Conservation (phyloP, 1,140 invertebrate species). For the Galendromus occidentalis region DNA sequence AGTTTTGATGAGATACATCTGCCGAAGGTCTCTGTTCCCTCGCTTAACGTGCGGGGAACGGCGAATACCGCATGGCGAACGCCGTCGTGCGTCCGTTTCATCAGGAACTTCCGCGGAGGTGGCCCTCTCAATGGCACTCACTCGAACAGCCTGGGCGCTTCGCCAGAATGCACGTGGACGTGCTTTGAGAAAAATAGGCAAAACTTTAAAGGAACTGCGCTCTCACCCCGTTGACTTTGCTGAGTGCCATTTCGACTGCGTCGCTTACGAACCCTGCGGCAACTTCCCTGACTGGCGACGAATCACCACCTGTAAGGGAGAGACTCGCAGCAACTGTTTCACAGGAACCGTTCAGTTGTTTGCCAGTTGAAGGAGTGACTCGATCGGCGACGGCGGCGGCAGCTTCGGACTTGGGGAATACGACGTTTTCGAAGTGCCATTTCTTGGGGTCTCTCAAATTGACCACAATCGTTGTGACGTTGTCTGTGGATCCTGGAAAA, state of each 20-base stretch:
- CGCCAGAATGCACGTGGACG: no score
- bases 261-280: background rate
- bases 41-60: no score
- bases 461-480: background rate
- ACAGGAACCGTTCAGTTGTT: background rate
- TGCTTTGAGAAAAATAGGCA: no score
- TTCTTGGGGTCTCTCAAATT: constrained; percentile 5
- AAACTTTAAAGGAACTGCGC: no score
- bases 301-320: background rate
- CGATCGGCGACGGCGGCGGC: background rate
- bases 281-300: constrained; percentile 1
- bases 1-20: no score
- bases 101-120: no score
- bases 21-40: no score
- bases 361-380: background rate
- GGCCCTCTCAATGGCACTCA: no score
- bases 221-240: background rate
- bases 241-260: constrained; percentile 3
- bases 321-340: background rate
- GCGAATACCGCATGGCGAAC: no score
- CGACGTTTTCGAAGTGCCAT: background rate
- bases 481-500: background rate
- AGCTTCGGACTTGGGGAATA: background rate
- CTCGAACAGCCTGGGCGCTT: no score
- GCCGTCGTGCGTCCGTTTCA: no score